These are phyloP conservation scores for Calliopsis andreniformis DNA, from an alignment of 1,140 invertebrate genomes.

Conservation along the genomic window DNA sequence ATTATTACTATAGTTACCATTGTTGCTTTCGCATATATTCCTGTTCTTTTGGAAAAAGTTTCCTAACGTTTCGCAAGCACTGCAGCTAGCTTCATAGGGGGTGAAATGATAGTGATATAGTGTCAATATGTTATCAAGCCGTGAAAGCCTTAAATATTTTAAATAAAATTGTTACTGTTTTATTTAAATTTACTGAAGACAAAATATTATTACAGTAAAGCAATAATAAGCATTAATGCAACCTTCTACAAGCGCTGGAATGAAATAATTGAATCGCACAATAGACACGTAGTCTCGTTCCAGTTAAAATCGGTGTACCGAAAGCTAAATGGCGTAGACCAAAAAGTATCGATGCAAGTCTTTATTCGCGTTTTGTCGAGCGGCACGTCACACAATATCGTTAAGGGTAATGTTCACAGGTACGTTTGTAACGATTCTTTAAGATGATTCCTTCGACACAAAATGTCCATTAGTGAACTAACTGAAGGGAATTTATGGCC, in stretches of 20 bases:
- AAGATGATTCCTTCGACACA: conserved; percentile 62
- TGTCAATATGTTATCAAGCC: no score
- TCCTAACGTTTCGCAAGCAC: no score
- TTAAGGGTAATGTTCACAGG: conserved; percentile 36
- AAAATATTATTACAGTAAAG: no score
- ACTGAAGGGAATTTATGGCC: conserved; percentile 55
- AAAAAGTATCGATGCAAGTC: conserved; percentile 1
- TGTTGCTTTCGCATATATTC: no score
- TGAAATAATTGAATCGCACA: neutral
- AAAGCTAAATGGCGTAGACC: neutral
- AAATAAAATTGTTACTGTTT: no score
- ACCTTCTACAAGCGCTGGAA: neutral
- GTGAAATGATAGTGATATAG: no score
- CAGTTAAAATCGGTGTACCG: conserved; percentile 10
- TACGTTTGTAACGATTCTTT: conserved; percentile 49
- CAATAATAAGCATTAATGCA: no score
- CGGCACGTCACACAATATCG: conserved; percentile 29
- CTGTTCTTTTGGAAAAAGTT: no score
- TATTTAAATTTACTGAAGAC: no score
- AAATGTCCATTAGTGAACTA: conserved; percentile 64
- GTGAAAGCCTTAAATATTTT: no score
- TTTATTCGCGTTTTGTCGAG: conserved; percentile 33
- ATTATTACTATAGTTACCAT: no score
- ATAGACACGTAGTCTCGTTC: conserved; percentile 26
- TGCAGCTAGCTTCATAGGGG: no score